Base-by-base conservation (phyloP, 2,888 invertebrate species). In the Orthosia incerta region DNA sequence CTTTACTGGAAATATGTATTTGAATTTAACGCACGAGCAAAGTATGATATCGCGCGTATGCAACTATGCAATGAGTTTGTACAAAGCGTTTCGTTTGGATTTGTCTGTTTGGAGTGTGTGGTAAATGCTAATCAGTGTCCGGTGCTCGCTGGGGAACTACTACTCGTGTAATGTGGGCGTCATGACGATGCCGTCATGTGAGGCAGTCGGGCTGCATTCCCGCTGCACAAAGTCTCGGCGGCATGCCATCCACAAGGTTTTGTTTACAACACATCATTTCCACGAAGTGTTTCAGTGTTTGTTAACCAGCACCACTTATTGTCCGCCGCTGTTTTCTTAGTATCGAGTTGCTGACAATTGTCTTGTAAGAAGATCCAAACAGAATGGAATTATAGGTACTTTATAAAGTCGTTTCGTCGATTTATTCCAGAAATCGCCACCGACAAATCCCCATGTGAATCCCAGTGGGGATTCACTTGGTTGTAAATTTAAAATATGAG, bases 261-360 rank as follows among this genome's bases (percentile, higher is more conserved):
- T 92, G 92, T 93, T 92, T 92, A 90, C 88, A 89, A 89, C 84
- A 82, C 82, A 87, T 82, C 70, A 88, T 88, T 95, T 94, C 94
- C 90, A 89, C 85, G 94, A 94, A 94, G 77, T 85, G 88, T 84
- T 80, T 80, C 83, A 73, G 73, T 87, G 90, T 76, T 90, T 89
- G 89, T 70, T 80, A 89, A 86, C 87, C 89, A 86, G 86, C 88
- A 84, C 86, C 85, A 87, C 55, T 85, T 90, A 93, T 91, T 93
- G 93, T 93, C 82, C 76, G 84, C 82, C 83, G 85, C 83, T 90
- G 88, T 77, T 79, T 90, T 90, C 90, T 88, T 72, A 79, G 90
- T 89, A 88, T 89, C 84, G 69, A 48, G 79, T 90, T 89, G 84
- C 88, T 71, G 72, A 76, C 76, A 76, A 79, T 78, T 62, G 80